Base-by-base conservation (phyloP, 2,797 vertebrate species). In the Coregonus ussuriensis region DNA sequence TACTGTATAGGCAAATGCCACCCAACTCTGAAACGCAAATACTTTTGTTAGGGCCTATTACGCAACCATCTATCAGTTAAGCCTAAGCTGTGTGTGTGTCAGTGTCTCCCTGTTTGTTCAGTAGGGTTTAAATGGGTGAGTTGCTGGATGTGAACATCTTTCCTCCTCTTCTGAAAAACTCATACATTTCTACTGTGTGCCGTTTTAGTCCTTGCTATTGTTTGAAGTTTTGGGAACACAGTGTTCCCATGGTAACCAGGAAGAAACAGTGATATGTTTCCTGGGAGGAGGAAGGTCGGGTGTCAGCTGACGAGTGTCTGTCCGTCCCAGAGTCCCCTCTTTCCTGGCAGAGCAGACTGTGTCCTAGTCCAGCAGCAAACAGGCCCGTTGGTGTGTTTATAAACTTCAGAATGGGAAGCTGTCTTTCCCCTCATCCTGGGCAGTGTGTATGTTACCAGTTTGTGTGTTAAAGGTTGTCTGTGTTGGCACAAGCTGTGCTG, bases 221-320 rank as follows among this genome's bases (percentile, higher is more conserved):
- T 88, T 59, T 83, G 53, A 69, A 73, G 72, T 81, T 84, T 85
- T 79, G 52, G 74, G 75, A 80, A 74, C 79, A 83, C 82, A 65
- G 66, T 37, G 89, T 91, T 92, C 86, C 91, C 89, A 84, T 90
- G 83, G 88, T 82, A 91, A 91, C 89, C 0, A 86, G 89, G 83
- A 89, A 87, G 84, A 88, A 88, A 83, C 86, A 68, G 86, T 84
- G 83, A 79, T 76, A 14, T 81, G 82, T 91, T 92, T 93, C 89
- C 89, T 90, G 81, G 77, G 72, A 81, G 80, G 86, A 81, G 86
- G 78, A 56, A 77, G 77, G 77, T 83, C 84, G 86, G 85, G 41
- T 9, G 9, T 47, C 37, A 47, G 41, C 86, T 79, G 62, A 72
- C 62, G 70, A 74, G 66, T 79, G 74, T 66, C 56, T 15, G 15